Conservation (phyloP, 2,888 invertebrate genomes). For the Bembecia ichneumoniformis region DNA sequence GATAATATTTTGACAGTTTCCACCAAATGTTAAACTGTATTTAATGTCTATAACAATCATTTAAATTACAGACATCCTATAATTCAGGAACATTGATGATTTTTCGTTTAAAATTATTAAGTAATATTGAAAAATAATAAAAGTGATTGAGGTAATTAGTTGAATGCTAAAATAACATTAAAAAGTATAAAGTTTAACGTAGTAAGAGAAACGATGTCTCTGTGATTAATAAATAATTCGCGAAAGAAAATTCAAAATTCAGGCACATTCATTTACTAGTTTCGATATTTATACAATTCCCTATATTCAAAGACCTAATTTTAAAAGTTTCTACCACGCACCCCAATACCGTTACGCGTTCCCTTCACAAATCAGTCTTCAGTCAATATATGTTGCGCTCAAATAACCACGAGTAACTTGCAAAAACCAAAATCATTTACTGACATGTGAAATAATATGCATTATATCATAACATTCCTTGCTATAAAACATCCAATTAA, state of each 20-base stretch:
- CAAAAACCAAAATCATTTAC: too few relatives aligned
- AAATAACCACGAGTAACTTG: conserved; percentile 21
- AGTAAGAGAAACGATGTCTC: too few relatives aligned
- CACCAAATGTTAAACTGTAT: conserved; percentile 34
- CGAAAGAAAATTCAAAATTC: conserved; percentile 1
- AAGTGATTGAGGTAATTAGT: conserved; percentile 23
- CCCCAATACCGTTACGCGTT: conserved; percentile 12
- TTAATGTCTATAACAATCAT: conserved; percentile 19
- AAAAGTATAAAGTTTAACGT: background rate
- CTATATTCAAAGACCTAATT: background rate
- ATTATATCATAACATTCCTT: too few relatives aligned
- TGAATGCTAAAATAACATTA: conserved; percentile 1
- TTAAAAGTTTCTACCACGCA: conserved; percentile 18
- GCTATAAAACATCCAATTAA: too few relatives aligned
- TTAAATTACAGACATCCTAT: conserved; percentile 1
- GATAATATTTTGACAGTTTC: too few relatives aligned
- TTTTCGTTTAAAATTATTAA: conserved; percentile 10
- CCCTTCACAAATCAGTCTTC: conserved; percentile 46
- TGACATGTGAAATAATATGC: too few relatives aligned
- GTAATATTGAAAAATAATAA: conserved; percentile 19
- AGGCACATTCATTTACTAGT: background rate
- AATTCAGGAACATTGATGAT: conserved; percentile 9
- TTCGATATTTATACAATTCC: background rate
- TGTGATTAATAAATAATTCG: too few relatives aligned
- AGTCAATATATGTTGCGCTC: conserved; percentile 30